Evolutionary conservation across 2,888 invertebrate species (phyloP), one percentile per base, ranked within the genome.

Genomic region (Gasteruption jaculator): DNA sequence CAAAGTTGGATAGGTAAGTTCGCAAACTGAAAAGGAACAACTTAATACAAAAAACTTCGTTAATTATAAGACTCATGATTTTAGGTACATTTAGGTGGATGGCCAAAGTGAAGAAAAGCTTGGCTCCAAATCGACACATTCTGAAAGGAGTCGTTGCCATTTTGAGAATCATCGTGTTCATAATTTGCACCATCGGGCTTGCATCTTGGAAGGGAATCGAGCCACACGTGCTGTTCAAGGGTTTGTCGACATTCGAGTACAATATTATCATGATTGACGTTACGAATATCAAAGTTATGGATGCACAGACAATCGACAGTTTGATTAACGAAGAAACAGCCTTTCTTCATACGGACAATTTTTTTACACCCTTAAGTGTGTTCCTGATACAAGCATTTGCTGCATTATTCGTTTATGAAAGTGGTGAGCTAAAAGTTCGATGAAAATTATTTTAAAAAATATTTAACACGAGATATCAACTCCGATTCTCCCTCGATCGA

Each of bases 161-260:
- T 12, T 83, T 87, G 78, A 92, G 93, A 72, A 82, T 87, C 39
- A 26, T 81, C 0, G 65, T 87, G 3, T 92, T 92, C 58, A 78
- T 86, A 49, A 54, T 73, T 2, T 76, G 79, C 45, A 80, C 82
- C 54, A 61, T 87, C 31, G 58, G 82, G 6, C 79, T 83, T 38
- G 71, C 82, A 42, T 60, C 43, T 34, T 46, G 33, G 20, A 53
- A 59, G 30, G 58, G 50, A n/a, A 49, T 66, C 25, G 58, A 60
- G 21, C 48, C 56, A 7, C 37, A 52, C 1, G 45, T 41, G 4
- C 57, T 65, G 34, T 65, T 72, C 32, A 53, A 65, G 33, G 53
- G 50, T 3, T 41, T 53, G 12, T 43, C 41, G 14, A 41, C 29
- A 20, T 33, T 2, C 4, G 22, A 19, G 3, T 65, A 68, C 43